Evolutionary conservation across 2,888 invertebrate species (phyloP).

Genomic region (Helleia helle): DNA sequence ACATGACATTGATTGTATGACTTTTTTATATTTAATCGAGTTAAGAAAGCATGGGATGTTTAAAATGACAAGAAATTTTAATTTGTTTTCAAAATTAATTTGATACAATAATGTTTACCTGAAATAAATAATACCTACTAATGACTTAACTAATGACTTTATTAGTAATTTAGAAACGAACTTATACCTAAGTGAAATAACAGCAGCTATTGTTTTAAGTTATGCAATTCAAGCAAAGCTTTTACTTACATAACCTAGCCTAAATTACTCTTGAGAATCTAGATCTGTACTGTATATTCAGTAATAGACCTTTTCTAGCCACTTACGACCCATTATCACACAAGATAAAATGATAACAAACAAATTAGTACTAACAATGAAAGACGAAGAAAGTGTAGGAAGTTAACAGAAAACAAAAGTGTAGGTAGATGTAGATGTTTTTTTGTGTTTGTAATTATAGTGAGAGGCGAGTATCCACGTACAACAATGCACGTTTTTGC

Average conservation of each 20-base stretch:
- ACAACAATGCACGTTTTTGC: constrained; percentile 51
- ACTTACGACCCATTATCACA: constrained; percentile 5
- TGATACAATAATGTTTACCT: too few species aligned
- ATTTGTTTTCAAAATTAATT: too few species aligned
- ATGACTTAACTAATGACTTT: too few species aligned
- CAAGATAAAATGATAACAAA: constrained; percentile 14
- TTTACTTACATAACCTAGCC: too few species aligned
- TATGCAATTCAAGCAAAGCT: too few species aligned
- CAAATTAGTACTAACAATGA: constrained; percentile 16
- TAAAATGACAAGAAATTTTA: constrained; percentile 1
- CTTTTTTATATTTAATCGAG: constrained; percentile 12
- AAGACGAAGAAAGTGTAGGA: constrained; percentile 32
- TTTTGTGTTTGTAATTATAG: constrained; percentile 48
- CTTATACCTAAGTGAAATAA: too few species aligned
- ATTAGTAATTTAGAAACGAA: too few species aligned
- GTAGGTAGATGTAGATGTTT: constrained; percentile 39
- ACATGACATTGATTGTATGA: constrained; percentile 14
- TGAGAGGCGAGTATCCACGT: constrained; percentile 43
- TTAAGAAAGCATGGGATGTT: not conserved
- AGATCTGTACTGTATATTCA: not conserved
- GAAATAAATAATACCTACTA: too few species aligned
- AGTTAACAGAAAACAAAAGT: constrained; percentile 63
- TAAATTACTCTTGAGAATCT: not conserved
- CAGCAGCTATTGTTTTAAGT: too few species aligned
- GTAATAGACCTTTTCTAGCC: not conserved